phyloP scores from a whole-genome alignment of 2,113 vertebrate species.

The Indri indri region DNA sequence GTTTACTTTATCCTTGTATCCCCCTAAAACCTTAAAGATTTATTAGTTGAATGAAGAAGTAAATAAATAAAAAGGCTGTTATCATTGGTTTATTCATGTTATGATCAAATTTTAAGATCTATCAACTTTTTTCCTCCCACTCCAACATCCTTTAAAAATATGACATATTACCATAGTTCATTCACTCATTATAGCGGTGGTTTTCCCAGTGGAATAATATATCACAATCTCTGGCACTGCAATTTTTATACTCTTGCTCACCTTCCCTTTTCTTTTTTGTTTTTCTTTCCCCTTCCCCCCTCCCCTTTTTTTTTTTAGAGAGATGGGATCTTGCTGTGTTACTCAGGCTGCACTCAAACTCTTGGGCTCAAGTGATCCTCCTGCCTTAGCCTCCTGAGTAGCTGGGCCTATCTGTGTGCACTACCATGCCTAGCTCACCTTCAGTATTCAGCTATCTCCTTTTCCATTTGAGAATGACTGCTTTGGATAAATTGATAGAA shows the following conservation, averaged over 20 bases:
- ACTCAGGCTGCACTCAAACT: background rate
- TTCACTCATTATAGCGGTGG: background rate
- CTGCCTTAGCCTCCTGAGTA: background rate
- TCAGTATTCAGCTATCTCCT: background rate
- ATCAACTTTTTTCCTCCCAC: background rate
- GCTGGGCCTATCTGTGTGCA: background rate
- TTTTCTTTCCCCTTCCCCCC: background rate
- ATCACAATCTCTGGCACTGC: background rate
- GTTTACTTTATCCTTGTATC: slow-evolving; percentile 17
- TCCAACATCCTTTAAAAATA: background rate
- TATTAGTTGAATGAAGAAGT: background rate
- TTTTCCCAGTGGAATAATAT: background rate
- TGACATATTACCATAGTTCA: background rate
- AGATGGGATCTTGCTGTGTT: background rate
- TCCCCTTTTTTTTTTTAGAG: background rate
- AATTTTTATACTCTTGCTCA: background rate
- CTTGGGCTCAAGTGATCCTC: background rate
- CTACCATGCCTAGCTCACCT: background rate
- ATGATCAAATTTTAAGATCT: slow-evolving; percentile 11
- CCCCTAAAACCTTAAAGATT: background rate
- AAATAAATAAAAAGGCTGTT: background rate
- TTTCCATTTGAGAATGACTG: slow-evolving; percentile 29
- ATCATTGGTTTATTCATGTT: background rate
- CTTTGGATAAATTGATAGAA: background rate
- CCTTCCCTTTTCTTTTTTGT: background rate